Base-by-base conservation (phyloP, 2,888 invertebrate species). In the Drosophila algonquin region DNA sequence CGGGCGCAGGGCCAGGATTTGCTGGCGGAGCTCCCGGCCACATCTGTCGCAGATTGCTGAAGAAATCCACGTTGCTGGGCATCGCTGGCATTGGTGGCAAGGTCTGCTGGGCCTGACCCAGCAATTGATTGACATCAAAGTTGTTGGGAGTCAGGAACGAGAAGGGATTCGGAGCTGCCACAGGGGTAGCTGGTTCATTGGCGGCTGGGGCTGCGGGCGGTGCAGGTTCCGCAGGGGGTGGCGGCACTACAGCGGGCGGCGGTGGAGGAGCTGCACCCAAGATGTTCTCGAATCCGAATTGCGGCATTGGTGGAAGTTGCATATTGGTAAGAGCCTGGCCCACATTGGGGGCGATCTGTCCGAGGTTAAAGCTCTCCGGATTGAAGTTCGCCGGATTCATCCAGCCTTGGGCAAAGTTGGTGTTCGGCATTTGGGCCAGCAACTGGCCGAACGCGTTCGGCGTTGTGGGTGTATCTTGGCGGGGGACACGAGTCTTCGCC, bases 11-110 rank as follows among this genome's bases (percentile, higher is more conserved):
- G 3, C 27, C 50, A 35, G 35, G 35, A 35, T 6, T 3, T 24
- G 40, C 24, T 21, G 53, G 24, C 40, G 32, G 14, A 27, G 18
- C 27, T 24, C 57, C 63, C 14, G 79, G 76, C 60, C 63, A 62
- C 46, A 81, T 72, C n/a, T 79, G 79, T 3, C 72, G 69, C 1
- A 81, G 27, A 9, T 68, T 65, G 10, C 72, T 63, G 68, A 77
- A 75, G 5, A 79, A 62, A 3, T 73, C 73, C 7, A 74, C 24
- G 10, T 27, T 56, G 8, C 40, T 75, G 8, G 87, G 45, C 58
- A 87, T 32, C 30, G 30, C 30, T 30, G 7, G 30, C 30, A 30
- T 35, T 9, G 1, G 12, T n/a, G 24, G 18, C 14, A 54, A 32
- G 14, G 73, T 69, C 24, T 45, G 74, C 46, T 63, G 53, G 1